These are phyloP conservation scores for Periplaneta americana DNA, from an alignment of 1,140 invertebrate species.

Conservation along the genomic window DNA sequence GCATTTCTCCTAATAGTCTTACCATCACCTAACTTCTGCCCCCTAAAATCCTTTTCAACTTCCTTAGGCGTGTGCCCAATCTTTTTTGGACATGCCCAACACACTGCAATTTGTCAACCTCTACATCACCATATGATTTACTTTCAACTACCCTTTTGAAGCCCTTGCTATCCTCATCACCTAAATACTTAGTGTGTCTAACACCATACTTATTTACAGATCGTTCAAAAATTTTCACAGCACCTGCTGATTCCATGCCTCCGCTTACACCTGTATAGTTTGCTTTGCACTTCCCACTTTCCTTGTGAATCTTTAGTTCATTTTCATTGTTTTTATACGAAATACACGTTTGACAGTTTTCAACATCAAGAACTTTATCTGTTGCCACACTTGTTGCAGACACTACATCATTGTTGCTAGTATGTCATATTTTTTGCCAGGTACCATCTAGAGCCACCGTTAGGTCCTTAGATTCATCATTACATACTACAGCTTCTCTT, in stretches of 20 bases:
- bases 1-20: background rate
- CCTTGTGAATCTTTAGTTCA: too few species aligned
- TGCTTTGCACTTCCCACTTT: background rate
- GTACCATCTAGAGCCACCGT: too few species aligned
- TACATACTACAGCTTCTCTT: background rate
- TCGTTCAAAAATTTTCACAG: slow-evolving; percentile 3
- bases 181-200: slow-evolving; percentile 5
- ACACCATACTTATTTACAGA: slow-evolving; percentile 7
- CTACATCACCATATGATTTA: slow-evolving; percentile 19
- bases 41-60: background rate
- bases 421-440: too few species aligned
- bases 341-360: slow-evolving; percentile 1
- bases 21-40: background rate
- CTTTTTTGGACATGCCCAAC: too few species aligned
- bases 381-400: slow-evolving; percentile 10
- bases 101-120: slow-evolving; percentile 19
- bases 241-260: slow-evolving; percentile 13
- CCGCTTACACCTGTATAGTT: slow-evolving; percentile 16
- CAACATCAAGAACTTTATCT: slow-evolving; percentile 15
- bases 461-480: background rate
- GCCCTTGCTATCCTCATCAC: too few species aligned
- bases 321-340: too few species aligned
- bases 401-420: too few species aligned
- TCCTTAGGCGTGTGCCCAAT: slow-evolving; percentile 18
- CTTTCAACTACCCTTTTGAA: background rate